Evolutionary conservation across 2,888 invertebrate species (phyloP).

Genomic region (Monochamus alternatus): DNA sequence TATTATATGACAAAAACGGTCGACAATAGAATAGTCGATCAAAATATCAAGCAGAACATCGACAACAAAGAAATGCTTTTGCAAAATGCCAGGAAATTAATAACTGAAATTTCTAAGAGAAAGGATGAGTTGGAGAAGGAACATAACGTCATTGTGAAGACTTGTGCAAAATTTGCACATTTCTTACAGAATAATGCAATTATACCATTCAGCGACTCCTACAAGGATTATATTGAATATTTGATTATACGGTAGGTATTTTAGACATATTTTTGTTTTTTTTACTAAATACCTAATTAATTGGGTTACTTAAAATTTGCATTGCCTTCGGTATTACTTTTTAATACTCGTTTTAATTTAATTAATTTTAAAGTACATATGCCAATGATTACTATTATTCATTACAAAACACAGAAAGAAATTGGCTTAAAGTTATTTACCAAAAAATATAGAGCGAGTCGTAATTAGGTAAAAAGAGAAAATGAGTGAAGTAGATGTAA

Average conservation of each 20-base stretch:
- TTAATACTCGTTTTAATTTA: no score
- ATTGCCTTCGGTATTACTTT: no score
- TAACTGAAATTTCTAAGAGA: constrained; percentile 53
- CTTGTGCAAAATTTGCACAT: constrained; percentile 64
- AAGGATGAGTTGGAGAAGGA: constrained; percentile 59
- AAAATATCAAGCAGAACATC: constrained; percentile 57
- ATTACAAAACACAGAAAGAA: no score
- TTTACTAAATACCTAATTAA: no score
- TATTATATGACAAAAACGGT: constrained; percentile 64
- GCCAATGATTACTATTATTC: no score
- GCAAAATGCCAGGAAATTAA: constrained; percentile 51
- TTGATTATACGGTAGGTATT: constrained; percentile 61
- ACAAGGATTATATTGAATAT: constrained; percentile 63
- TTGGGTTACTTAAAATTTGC: no score
- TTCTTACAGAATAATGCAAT: constrained; percentile 65
- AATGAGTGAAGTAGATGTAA: no score
- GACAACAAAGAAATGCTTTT: constrained; percentile 55
- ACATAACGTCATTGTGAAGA: constrained; percentile 56
- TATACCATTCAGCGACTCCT: constrained; percentile 64
- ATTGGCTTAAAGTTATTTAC: no score
- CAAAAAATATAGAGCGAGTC: no score
- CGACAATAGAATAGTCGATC: constrained; percentile 58
- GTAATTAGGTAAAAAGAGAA: no score
- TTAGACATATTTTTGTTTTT: background rate
- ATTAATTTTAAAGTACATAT: no score